Evolutionary conservation across 1,140 invertebrate genomes (phyloP).

Genomic region (Drosophila equinoxialis): DNA sequence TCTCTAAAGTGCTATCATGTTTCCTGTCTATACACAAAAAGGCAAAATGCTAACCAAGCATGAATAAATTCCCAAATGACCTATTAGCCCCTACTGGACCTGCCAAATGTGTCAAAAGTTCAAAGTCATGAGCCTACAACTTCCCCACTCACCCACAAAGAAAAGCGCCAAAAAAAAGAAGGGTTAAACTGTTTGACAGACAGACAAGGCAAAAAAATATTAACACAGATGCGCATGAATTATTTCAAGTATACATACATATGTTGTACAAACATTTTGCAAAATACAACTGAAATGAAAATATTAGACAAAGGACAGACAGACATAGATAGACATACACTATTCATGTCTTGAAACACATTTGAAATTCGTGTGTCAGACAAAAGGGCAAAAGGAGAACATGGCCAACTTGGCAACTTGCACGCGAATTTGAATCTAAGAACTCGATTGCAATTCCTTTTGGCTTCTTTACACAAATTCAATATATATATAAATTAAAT

Average conservation of each 20-base stretch:
- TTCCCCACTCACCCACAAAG: slow-evolving; percentile 26
- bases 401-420: slow-evolving; percentile 22
- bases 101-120: slow-evolving; percentile 79
- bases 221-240: slow-evolving; percentile 72
- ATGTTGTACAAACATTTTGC: not conserved
- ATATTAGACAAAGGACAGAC: slow-evolving; percentile 32
- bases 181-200: slow-evolving; percentile 48
- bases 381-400: slow-evolving; percentile 20
- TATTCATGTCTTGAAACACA: slow-evolving; percentile 28
- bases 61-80: slow-evolving; percentile 63
- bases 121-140: slow-evolving; percentile 63
- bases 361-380: slow-evolving; percentile 22
- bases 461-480: slow-evolving; percentile 28
- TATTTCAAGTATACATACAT: slow-evolving; percentile 47
- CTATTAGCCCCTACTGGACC: slow-evolving; percentile 63
- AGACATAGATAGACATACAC: not conserved
- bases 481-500: slow-evolving; percentile 57
- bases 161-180: slow-evolving; percentile 27
- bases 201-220: slow-evolving; percentile 39
- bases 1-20: slow-evolving; percentile 35
- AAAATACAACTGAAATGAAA: slow-evolving; percentile 37
- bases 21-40: slow-evolving; percentile 21
- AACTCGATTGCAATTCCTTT: slow-evolving; percentile 1
- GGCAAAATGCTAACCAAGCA: slow-evolving; percentile 36
- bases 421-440: slow-evolving; percentile 32